Evolutionary conservation across 2,888 invertebrate species (phyloP), one percentile per base, ranked within the genome.

Genomic region (Elegia similella): DNA sequence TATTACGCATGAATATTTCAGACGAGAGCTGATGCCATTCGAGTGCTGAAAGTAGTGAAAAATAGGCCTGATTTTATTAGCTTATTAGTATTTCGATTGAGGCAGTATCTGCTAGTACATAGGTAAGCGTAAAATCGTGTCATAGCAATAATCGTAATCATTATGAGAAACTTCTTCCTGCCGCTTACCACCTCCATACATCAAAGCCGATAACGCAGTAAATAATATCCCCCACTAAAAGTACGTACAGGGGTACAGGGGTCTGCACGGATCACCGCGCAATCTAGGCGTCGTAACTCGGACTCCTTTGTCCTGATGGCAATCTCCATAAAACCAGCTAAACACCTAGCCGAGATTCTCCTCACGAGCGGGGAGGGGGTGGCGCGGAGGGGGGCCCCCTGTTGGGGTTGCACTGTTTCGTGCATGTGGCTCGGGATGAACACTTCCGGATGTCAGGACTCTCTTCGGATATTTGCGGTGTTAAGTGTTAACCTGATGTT

Each of bases 241-340:
- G 61, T 75, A 72, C 23, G 23, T 23, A 23, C 23, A 23, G 23
- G 23, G 73, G 75, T 72, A 74, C 70, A 68, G 70, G 73, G 73
- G 73, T 75, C 75, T 77, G 73, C 78, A 73, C 76, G 81, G 83
- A 83, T 84, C 85, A 82, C 78, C 70, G 78, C 75, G 77, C 84
- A 83, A 87, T 84, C 82, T 81, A 84, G 81, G 75, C 79, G 75
- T 75, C 80, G 84, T 83, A 84, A 85, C 80, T 84, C 69, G 84
- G 83, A 83, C 82, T 86, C 82, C 86, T 86, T 87, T 88, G 87
- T 88, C 85, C 88, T 82, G 86, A 84, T 87, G 81, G 87, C 87
- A 88, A 89, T 89, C 89, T 89, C 86, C 88, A 88, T 89, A 89
- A 47, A 88, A 88, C 84, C 88, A 84, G 87, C 86, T 87, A 88